Base-by-base conservation (phyloP, 2,797 vertebrate genomes). In the Rhynchonycteris naso region DNA sequence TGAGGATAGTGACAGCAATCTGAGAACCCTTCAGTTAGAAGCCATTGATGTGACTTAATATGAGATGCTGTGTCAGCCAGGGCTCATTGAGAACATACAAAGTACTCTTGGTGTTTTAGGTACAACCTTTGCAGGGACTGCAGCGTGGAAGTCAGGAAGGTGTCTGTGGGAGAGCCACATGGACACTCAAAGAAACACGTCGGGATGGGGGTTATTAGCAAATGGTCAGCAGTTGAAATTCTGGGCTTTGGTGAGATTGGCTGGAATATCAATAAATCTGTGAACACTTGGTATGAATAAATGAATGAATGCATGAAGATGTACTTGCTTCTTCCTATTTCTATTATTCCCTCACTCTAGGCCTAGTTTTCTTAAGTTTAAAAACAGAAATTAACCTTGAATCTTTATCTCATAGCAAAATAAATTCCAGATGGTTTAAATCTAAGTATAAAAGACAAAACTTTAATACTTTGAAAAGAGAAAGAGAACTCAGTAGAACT, bases 371-470 rank as follows among this genome's bases (percentile, higher is more conserved):
- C 59, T 38, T 63, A 80, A 92, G 19, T 87, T 21, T 63, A 80
- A 86, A 91, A 93, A 80, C 87, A 71, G 63, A 71, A 80, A 21
- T 87, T 71, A 80, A 80, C 43, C 33, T 74, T 88, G 35, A 28
- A 58, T 72, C 35, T 22, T 30, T 47, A 65, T 58, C 11, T 54
- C 47, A 56, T n/a, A 58, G 18, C 33, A 93, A 75, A 81, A 65
- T 65, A 69, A 69, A 71, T 71, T 80, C 69, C 59, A 84, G 26
- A 21, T 66, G 21, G 54, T 22, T 79, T 87, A n/a, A 71, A 35
- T 30, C 47, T 82, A 81, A 81, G 35, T 74, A 47, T 56, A 74
- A 56, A 79, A 71, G 22, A 50, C 21, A 81, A 93, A 72, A 56
- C 16, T 58, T 72, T n/a, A 87, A 63, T 56, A 56, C 33, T 81